phyloP scores from a whole-genome alignment of 2,888 invertebrate species.

The Tipula vernalis region DNA sequence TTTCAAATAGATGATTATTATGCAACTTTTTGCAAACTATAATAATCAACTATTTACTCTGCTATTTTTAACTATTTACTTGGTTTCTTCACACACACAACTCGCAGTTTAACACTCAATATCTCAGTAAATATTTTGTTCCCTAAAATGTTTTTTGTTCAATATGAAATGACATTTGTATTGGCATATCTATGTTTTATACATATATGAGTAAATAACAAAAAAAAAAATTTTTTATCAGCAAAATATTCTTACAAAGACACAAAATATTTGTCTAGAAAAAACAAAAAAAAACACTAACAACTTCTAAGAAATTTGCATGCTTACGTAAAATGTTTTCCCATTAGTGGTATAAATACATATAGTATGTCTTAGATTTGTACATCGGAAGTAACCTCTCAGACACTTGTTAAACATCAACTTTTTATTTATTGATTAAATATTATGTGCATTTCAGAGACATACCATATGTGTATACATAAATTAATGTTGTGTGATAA shows the following conservation, averaged over 20 bases:
- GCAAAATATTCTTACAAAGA: neutral
- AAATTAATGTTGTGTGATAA: neutral
- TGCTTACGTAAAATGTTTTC: neutral
- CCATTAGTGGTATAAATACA: neutral
- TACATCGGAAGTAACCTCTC: neutral
- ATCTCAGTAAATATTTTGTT: neutral
- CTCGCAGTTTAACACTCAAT: neutral
- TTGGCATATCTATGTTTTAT: no score
- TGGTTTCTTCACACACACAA: neutral
- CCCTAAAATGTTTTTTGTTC: neutral
- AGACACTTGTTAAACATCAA: neutral
- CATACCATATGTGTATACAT: neutral
- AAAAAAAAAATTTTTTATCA: neutral
- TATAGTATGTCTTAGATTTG: neutral
- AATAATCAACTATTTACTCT: no score
- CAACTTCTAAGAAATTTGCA: neutral
- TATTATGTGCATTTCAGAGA: neutral
- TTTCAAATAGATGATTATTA: no score
- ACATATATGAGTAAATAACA: neutral
- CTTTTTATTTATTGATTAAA: neutral
- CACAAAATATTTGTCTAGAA: neutral
- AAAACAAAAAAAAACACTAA: neutral
- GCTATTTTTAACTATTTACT: no score
- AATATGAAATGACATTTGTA: neutral
- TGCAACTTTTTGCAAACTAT: no score